Conservation (phyloP, 2,888 invertebrate species). For the Urechis unicinctus region DNA sequence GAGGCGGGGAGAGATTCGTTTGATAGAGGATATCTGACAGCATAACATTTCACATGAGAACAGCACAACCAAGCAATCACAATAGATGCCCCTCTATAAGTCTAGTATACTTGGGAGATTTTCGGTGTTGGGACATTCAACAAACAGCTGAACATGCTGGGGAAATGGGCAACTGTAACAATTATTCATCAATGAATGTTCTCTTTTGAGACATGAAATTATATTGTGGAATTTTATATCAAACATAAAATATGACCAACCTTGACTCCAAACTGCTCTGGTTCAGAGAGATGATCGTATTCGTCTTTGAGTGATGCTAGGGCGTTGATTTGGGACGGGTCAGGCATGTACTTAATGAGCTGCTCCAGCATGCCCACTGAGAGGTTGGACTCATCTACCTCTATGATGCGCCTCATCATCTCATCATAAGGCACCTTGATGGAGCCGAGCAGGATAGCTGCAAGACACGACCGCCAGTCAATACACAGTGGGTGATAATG, state of each 20-base stretch:
- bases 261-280: conserved; percentile 89
- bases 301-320: conserved; percentile 72
- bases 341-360: conserved; percentile 84
- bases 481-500: not conserved
- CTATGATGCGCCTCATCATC: conserved; percentile 68
- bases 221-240: not conserved
- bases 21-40: conserved; percentile 73
- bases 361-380: conserved; percentile 83
- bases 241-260: conserved; percentile 49
- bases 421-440: conserved; percentile 54
- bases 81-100: no score
- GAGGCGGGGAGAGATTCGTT: conserved; percentile 75
- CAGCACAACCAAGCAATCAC: no score
- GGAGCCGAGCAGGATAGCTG: conserved; percentile 55
- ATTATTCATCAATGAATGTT: not conserved
- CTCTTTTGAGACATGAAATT: not conserved
- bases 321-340: conserved; percentile 75
- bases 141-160: no score
- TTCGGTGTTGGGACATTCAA: no score
- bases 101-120: no score
- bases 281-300: conserved; percentile 70
- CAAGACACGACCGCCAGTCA: not conserved
- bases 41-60: no score
- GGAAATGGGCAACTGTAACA: no score
- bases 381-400: conserved; percentile 79